Percentiles rank a stretch among this genome's conserved stretches.
Conservation (phyloP, 2,888 invertebrate species). For the Julus scandinavius region DNA sequence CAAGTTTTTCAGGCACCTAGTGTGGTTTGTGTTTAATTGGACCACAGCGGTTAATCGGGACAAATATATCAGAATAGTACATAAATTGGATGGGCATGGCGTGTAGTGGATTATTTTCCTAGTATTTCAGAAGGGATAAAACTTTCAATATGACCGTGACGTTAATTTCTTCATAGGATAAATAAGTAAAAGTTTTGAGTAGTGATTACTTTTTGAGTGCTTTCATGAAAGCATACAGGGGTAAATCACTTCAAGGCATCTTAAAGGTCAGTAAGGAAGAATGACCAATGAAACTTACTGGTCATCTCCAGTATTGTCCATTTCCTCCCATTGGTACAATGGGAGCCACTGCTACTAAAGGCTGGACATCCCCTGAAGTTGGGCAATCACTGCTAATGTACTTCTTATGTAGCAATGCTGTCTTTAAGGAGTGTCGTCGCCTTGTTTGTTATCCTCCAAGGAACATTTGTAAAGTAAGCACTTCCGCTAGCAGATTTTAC, state of each 20-base stretch:
- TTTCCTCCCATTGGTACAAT: background rate
- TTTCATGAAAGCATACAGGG: background rate
- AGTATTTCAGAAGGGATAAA: no score
- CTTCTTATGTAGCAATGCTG: background rate
- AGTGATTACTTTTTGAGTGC: background rate
- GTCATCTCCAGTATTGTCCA: background rate
- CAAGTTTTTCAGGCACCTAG: no score
- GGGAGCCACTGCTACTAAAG: background rate
- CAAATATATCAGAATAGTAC: no score
- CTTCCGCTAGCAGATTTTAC: background rate
- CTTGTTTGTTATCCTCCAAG: background rate
- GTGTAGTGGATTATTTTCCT: no score
- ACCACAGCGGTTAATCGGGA: no score
- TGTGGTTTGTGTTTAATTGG: no score
- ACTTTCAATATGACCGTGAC: no score
- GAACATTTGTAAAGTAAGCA: background rate
- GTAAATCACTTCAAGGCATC: background rate
- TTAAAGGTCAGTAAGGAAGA: background rate
- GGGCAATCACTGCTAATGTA: background rate
- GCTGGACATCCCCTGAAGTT: background rate
- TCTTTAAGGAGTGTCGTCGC: background rate
- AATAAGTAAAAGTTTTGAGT: background rate
- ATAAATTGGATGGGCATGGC: no score
- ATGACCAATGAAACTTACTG: slow-evolving; percentile 15
- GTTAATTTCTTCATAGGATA: no score